Percentiles rank a stretch among this genome's conserved stretches.
phyloP scores from a whole-genome alignment of 92 coral and sea anemone genomes.

The Nematostella vectensis region DNA sequence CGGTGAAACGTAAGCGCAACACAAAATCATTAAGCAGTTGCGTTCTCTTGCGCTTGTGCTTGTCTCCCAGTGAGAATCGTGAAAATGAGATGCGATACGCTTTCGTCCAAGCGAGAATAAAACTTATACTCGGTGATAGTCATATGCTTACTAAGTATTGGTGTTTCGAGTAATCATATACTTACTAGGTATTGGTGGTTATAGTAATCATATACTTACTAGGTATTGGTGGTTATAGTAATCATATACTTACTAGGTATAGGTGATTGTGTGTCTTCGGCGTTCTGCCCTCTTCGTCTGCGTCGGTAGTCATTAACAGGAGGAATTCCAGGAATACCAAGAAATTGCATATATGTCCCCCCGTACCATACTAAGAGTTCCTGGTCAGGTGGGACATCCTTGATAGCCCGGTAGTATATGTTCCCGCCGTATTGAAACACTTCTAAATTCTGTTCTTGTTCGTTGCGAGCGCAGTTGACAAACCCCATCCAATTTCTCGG shows the following conservation, averaged over 20 bases:
- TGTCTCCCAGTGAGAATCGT: too few species aligned
- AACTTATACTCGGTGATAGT: too few species aligned
- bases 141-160: too few species aligned
- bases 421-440: constrained; percentile 90
- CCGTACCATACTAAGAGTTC: constrained; percentile 98
- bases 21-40: too few species aligned
- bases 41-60: too few species aligned
- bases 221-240: neutral
- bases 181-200: too few species aligned
- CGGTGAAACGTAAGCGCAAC: too few species aligned
- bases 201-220: too few species aligned
- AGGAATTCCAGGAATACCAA: constrained; percentile 95
- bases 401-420: constrained; percentile 91
- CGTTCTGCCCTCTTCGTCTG: constrained; percentile 51
- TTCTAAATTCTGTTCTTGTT: constrained; percentile 95
- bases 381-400: constrained; percentile 97
- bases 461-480: constrained; percentile 99
- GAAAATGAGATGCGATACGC: too few species aligned
- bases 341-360: constrained; percentile 82
- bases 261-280: neutral
- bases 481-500: constrained; percentile 99
- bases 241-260: neutral
- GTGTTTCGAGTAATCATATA: too few species aligned
- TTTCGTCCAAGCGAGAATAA: too few species aligned
- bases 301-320: constrained; percentile 79